Conservation (phyloP, 2,113 vertebrate species). For the Microcebus lehilahytsara region DNA sequence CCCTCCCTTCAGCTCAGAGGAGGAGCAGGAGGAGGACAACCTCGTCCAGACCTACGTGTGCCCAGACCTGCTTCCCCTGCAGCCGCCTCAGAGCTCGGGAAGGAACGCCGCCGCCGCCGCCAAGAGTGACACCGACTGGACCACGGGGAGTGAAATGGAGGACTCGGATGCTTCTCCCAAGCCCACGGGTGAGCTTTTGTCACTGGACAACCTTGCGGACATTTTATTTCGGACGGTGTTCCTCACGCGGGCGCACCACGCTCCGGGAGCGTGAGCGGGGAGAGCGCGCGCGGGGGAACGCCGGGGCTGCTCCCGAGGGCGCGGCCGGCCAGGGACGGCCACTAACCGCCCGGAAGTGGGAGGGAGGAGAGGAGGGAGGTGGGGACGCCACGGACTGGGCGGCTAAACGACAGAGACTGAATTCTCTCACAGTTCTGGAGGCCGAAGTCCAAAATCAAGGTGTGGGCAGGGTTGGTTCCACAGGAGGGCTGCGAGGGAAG, state of each 20-base stretch:
- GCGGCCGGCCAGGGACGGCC: background rate
- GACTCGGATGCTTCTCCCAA: conserved; percentile 82
- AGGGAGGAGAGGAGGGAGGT: background rate
- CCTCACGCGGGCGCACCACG: background rate
- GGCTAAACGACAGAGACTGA: background rate
- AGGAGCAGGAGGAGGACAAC: conserved; percentile 83
- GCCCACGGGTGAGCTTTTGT: conserved; percentile 79
- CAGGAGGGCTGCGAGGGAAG: no score
- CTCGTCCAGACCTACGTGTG: conserved; percentile 64
- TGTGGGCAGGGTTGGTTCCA: background rate
- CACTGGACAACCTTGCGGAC: background rate
- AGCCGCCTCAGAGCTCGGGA: conserved; percentile 48
- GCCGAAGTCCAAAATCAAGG: background rate
- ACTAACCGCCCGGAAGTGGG: no score
- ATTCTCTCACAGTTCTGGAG: background rate
- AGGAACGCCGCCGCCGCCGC: conserved; percentile 52
- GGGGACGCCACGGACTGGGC: background rate
- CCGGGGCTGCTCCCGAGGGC: no score
- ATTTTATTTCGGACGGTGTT: background rate
- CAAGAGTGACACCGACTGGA: conserved; percentile 81
- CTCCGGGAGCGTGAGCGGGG: background rate
- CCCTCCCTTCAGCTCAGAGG: conserved; percentile 92
- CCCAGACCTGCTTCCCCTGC: conserved; percentile 60
- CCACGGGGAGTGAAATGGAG: conserved; percentile 83
- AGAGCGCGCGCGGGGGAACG: no score